A percentile compares a stretch with the other conserved stretches of the same genome.
These are phyloP conservation scores for Platycnemis pennipes DNA, from an alignment of 2,888 invertebrate species.

Conservation along the genomic window DNA sequence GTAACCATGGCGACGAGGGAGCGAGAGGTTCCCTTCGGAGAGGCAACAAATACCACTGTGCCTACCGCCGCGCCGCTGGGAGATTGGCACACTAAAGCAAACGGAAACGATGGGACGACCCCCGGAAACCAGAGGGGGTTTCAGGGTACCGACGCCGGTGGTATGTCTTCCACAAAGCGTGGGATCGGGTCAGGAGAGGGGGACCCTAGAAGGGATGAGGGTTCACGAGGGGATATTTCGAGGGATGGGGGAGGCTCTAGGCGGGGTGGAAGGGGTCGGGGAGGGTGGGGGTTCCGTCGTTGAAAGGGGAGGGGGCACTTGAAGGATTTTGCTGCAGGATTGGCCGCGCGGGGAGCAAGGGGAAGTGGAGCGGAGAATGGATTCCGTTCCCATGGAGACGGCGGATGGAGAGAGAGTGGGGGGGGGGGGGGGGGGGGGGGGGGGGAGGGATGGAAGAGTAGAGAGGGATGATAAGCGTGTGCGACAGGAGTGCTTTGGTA, in stretches of 20 bases:
- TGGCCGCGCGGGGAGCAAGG: background rate
- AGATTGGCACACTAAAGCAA: no score
- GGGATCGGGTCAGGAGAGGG: background rate
- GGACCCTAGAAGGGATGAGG: background rate
- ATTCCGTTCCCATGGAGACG: constrained; percentile 24
- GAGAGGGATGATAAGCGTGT: background rate
- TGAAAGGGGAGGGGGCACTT: background rate
- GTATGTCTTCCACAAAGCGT: background rate
- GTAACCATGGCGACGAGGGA: background rate
- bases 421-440: background rate
- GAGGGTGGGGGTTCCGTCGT: background rate
- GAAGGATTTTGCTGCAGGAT: no score
- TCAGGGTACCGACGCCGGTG: background rate
- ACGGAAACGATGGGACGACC: background rate
- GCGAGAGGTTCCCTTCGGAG: background rate
- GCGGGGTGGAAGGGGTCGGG: background rate
- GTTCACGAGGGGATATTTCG: background rate
- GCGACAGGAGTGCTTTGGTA: no score
- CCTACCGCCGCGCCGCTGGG: no score
- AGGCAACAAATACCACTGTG: no score
- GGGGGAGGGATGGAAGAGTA: background rate
- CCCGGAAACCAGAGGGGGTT: no score
- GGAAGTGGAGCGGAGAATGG: background rate
- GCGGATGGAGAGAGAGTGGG: background rate
- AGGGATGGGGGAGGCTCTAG: background rate